Conservation (phyloP, 2,113 vertebrate species). For the Oostethus manadensis region DNA sequence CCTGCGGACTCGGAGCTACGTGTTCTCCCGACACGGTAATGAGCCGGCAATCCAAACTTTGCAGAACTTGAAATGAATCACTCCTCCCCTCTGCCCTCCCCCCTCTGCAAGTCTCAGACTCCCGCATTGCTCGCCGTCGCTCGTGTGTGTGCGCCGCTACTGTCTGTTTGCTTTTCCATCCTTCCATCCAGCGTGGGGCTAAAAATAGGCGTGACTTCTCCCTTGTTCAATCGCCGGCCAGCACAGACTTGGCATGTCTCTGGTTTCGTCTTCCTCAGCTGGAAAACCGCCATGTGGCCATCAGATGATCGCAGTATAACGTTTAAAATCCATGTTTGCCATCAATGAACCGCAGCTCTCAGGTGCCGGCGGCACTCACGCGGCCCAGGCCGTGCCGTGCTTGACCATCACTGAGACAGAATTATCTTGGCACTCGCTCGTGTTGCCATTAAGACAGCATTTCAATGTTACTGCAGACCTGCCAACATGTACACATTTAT, state of each 20-base stretch:
- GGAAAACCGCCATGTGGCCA: no score
- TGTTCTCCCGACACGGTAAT: constrained; percentile 39
- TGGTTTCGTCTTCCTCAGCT: constrained; percentile 30
- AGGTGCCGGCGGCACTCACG: no score
- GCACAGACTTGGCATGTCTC: constrained; percentile 24
- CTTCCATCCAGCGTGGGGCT: constrained; percentile 49
- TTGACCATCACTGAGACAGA: no score
- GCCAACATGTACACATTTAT: no score
- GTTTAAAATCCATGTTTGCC: no score
- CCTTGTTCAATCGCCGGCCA: constrained; percentile 36
- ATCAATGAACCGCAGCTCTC: no score
- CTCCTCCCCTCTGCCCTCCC: constrained; percentile 45
- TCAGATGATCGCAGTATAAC: no score
- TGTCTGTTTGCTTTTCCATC: constrained; percentile 58
- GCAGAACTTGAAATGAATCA: constrained; percentile 54
- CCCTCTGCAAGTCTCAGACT: not conserved
- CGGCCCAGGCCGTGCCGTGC: no score
- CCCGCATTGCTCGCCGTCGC: not conserved
- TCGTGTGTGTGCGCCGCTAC: constrained; percentile 37
- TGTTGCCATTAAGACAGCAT: no score
- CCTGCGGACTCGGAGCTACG: constrained; percentile 18
- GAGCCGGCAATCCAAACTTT: constrained; percentile 40
- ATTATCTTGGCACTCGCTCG: no score
- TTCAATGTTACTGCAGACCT: no score
- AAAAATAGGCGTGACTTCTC: constrained; percentile 60